phyloP scores from a whole-genome alignment of 2,113 vertebrate species.

The Willisornis vidua region DNA sequence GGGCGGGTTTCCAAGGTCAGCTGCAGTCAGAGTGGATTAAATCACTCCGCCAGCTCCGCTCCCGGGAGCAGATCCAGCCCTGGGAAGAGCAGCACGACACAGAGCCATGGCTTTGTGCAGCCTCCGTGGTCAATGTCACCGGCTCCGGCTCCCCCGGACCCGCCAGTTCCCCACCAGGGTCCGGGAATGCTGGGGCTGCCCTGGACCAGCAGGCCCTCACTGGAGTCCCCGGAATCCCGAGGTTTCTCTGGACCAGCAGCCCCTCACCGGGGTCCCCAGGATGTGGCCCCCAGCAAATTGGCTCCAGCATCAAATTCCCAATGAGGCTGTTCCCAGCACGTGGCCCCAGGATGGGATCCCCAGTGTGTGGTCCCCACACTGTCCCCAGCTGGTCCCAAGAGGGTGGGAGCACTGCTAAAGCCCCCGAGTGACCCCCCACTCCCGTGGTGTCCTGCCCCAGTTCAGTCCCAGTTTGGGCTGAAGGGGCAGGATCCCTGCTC shows the following conservation, averaged over 20 bases:
- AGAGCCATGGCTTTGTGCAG: neutral
- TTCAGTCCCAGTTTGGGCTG: too few relatives aligned
- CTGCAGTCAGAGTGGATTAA: slow-evolving; percentile 84
- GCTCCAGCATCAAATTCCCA: neutral
- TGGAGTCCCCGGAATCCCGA: neutral
- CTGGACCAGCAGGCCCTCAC: too few relatives aligned
- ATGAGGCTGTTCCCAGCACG: neutral
- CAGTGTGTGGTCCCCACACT: neutral
- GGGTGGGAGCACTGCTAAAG: neutral
- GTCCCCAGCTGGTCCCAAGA: neutral
- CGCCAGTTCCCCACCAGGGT: too few relatives aligned
- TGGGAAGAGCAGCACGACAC: slow-evolving; percentile 12
- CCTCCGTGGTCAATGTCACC: slow-evolving; percentile 43
- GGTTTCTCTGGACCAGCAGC: neutral
- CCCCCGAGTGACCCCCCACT: neutral
- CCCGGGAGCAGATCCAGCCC: slow-evolving; percentile 77
- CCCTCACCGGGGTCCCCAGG: neutral
- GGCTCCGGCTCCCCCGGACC: neutral
- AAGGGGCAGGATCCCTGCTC: fast-evolving
- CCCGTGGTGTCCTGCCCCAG: neutral
- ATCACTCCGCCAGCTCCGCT: slow-evolving; percentile 76
- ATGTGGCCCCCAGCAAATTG: neutral
- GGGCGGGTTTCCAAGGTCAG: slow-evolving; percentile 84
- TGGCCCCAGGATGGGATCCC: neutral
- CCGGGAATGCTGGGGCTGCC: too few relatives aligned